A percentile compares a stretch with the other conserved stretches of the same genome.
Evolutionary conservation across 2,888 invertebrate genomes (phyloP).

Genomic region (Lasioglossum villosulum): DNA sequence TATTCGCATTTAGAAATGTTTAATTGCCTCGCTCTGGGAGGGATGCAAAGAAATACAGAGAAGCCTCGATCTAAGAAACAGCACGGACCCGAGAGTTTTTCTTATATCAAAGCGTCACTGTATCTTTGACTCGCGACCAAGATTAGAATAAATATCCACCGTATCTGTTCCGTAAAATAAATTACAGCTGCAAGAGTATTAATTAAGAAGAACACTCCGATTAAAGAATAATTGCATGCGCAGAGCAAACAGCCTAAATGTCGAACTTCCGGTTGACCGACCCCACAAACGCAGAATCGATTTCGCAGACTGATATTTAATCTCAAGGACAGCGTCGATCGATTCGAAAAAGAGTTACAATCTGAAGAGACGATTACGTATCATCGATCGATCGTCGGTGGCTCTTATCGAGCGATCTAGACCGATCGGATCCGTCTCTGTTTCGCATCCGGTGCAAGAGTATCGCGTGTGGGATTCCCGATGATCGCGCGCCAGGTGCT

Average conservation of each 20-base stretch:
- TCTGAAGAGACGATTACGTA: not conserved
- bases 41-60: no score
- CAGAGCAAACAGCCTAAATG: not conserved
- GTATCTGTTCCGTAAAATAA: no score
- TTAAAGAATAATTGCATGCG: not conserved
- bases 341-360: not conserved
- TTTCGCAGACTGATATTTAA: not conserved
- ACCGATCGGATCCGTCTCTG: slow-evolving; percentile 59
- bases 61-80: no score
- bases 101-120: no score
- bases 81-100: no score
- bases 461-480: slow-evolving; percentile 69
- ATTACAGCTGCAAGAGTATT: no score
- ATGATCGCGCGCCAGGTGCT: slow-evolving; percentile 73
- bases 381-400: not conserved
- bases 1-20: not conserved
- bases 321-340: not conserved
- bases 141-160: no score
- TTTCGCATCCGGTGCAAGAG: slow-evolving; percentile 47
- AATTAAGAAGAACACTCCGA: no score
- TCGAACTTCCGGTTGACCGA: not conserved
- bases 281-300: not conserved
- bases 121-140: no score
- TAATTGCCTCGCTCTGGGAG: no score
- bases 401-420: slow-evolving; percentile 45